phyloP scores from a whole-genome alignment of 2,113 vertebrate species.

The Colius striatus region DNA sequence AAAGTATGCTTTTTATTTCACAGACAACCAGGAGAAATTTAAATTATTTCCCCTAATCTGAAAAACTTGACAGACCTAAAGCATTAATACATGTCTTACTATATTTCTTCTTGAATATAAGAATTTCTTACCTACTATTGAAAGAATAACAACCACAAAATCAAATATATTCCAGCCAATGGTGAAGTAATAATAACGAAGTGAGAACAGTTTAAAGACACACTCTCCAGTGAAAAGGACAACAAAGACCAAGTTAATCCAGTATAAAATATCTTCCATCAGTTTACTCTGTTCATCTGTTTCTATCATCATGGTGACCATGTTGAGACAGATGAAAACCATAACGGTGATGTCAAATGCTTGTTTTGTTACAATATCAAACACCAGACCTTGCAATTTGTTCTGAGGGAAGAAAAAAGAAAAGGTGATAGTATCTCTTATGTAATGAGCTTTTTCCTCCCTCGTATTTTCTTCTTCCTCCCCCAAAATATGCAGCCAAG shows the following conservation, averaged over 20 bases:
- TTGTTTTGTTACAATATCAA: constrained; percentile 91
- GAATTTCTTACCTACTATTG: constrained; percentile 89
- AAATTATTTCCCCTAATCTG: neutral
- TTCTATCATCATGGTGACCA: constrained; percentile 98
- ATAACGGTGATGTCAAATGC: constrained; percentile 94
- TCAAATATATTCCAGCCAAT: constrained; percentile 97
- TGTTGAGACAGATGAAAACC: constrained; percentile 95
- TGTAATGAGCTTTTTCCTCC: neutral
- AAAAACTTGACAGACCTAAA: neutral
- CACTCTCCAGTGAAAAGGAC: constrained; percentile 91
- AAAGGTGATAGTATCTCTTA: neutral
- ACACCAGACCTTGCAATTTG: constrained; percentile 90
- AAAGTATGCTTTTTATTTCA: neutral
- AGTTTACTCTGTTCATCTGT: constrained; percentile 75
- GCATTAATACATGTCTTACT: neutral
- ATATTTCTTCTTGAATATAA: neutral
- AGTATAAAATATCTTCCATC: constrained; percentile 67
- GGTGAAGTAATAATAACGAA: constrained; percentile 94
- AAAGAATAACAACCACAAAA: constrained; percentile 96
- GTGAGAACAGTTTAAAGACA: constrained; percentile 90
- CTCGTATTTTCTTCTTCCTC: neutral
- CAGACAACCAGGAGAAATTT: neutral
- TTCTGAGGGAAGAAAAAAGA: constrained; percentile 81
- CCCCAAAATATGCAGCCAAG: neutral
- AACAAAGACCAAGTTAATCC: constrained; percentile 89